Evolutionary conservation across 2,797 vertebrate genomes (phyloP), one percentile per base, ranked within the genome.

Genomic region (Acanthornis magna): DNA sequence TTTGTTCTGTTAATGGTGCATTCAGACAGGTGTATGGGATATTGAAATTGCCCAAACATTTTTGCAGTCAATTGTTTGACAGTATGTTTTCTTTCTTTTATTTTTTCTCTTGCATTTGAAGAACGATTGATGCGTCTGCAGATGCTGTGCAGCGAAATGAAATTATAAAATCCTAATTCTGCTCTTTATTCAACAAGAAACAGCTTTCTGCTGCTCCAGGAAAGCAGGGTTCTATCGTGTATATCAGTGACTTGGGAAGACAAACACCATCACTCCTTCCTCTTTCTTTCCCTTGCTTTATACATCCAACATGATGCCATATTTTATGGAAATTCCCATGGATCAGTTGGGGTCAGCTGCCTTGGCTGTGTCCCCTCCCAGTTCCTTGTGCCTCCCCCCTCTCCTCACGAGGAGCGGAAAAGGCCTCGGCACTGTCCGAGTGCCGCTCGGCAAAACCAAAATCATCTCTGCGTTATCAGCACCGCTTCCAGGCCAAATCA

Each of bases 161-260:
- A 25, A 53, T 84, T 78, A 27, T 38, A 45, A 80, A 74, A 85
- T 71, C 32, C 34, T 32, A 62, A 53, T 84, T 71, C 16, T 67
- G 0, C 14, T 18, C 22, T 53, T 7, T 13, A 16, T 63, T 85
- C 22, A 53, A 11, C 26, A 74, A 8, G 30, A 50, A 61, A 40
- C 19, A 60, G 16, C 26, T 18, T 20, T 74, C 23, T 72, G 42
- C 61, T 77, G 20, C 30, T 38, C 22, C 43, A 57, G 16, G 38
- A 43, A 17, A 10, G 7, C 10, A 17, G 27, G 38, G 11, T 2
- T 72, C 13, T 65, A 0, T 15, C 0, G 0, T 72, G 27, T 29
- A 16, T 20, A 25, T 27, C 0, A 0, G 6, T 51, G 32, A 38
- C 23, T n/a, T 51, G 16, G 22, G 43, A 38, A 58, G 38, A 29